phyloP scores from a whole-genome alignment of 2,797 vertebrate species.

The Sebastes glaucus region DNA sequence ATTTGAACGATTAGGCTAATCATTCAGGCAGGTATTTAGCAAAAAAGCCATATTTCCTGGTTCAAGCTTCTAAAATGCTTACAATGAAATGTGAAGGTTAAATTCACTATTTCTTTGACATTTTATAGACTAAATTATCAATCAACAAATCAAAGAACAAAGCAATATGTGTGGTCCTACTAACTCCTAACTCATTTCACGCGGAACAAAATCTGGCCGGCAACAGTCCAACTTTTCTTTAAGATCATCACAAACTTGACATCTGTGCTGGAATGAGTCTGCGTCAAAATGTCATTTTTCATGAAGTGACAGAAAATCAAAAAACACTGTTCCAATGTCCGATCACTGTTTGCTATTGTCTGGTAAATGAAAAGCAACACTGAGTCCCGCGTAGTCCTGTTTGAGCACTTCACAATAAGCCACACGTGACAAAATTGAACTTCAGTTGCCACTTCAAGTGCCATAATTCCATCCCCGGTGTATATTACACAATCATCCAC shows the following conservation, averaged over 20 bases:
- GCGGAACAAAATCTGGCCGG: neutral
- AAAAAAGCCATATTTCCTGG: neutral
- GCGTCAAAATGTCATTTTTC: neutral
- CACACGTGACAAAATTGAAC: conserved; percentile 63
- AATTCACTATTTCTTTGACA: neutral
- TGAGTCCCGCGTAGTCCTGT: neutral
- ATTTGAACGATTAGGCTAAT: too few relatives aligned
- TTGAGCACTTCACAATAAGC: conserved; percentile 48
- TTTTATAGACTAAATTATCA: neutral
- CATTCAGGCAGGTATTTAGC: neutral
- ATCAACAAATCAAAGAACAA: neutral
- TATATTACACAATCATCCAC: conserved; percentile 60
- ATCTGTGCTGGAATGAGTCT: neutral
- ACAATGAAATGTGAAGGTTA: neutral
- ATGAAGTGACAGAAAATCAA: neutral
- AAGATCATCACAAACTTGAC: neutral
- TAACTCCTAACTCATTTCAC: neutral
- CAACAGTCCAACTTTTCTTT: neutral
- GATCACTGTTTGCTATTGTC: neutral
- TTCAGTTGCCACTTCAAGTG: conserved; percentile 54
- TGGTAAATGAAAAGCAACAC: conserved; percentile 2
- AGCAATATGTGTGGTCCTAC: neutral
- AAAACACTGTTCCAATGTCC: neutral
- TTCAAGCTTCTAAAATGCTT: neutral
- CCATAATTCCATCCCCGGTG: conserved; percentile 56